These are phyloP conservation scores for Argyrosomus regius DNA, from an alignment of 2,797 vertebrate species.

Conservation along the genomic window DNA sequence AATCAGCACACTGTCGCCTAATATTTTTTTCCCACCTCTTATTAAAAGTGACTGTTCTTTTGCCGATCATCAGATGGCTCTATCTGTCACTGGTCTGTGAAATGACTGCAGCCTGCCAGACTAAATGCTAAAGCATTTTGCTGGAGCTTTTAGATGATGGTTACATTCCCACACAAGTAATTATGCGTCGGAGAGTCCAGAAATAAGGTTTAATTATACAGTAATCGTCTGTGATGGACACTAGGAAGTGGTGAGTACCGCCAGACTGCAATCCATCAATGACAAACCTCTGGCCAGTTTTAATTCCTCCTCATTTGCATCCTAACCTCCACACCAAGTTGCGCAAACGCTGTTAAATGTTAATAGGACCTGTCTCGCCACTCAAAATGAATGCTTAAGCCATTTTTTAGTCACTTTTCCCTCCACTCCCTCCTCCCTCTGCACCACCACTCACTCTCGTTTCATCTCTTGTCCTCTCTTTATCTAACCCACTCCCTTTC, in stretches of 20 bases:
- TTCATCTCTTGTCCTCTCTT: slow-evolving; percentile 66
- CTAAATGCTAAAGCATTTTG: slow-evolving; percentile 99
- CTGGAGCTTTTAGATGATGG: slow-evolving; percentile 99
- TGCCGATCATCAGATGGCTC: slow-evolving; percentile 96
- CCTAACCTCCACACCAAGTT: slow-evolving; percentile 99
- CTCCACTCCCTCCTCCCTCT: slow-evolving; percentile 40
- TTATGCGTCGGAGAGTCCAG: slow-evolving; percentile 99
- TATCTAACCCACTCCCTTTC: slow-evolving; percentile 60
- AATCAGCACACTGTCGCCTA: slow-evolving; percentile 99
- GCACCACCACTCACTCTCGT: slow-evolving; percentile 18
- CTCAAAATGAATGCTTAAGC: slow-evolving; percentile 99
- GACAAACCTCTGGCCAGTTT: slow-evolving; percentile 99
- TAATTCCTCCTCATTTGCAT: slow-evolving; percentile 99
- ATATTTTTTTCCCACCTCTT: slow-evolving; percentile 97
- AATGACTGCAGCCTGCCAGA: slow-evolving; percentile 91
- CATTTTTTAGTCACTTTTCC: slow-evolving; percentile 94
- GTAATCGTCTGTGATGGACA: slow-evolving; percentile 99
- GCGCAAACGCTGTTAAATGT: slow-evolving; percentile 99
- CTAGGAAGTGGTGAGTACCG: slow-evolving; percentile 98
- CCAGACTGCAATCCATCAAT: slow-evolving; percentile 99
- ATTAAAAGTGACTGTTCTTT: slow-evolving; percentile 99
- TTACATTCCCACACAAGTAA: slow-evolving; percentile 99
- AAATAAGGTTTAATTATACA: slow-evolving; percentile 99
- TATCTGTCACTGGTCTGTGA: slow-evolving; percentile 93
- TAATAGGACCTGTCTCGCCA: slow-evolving; percentile 99